Conservation (phyloP, 2,888 invertebrate species). For the Epirrhoe tristata region DNA sequence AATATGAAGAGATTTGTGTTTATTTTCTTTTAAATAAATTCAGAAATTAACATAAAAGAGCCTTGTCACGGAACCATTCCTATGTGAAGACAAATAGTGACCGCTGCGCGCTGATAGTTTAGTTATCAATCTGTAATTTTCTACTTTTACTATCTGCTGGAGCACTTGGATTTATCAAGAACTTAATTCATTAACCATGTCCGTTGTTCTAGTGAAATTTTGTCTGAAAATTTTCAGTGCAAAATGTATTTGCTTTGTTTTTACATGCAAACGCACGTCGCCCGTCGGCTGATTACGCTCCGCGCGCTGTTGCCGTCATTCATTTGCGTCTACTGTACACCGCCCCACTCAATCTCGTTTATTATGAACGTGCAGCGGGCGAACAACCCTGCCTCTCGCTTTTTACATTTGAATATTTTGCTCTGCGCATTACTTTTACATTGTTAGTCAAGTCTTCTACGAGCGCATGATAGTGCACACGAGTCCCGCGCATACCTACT, state of each 20-base stretch:
- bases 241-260: conserved; percentile 74
- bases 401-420: conserved; percentile 76
- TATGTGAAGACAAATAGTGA: no score
- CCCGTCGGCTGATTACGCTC: conserved; percentile 76
- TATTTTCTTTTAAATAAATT: no score
- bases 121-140: neutral
- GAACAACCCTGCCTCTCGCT: conserved; percentile 63
- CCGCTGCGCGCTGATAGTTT: neutral
- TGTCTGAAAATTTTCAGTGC: conserved; percentile 54
- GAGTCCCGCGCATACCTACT: conserved; percentile 44
- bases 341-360: conserved; percentile 82
- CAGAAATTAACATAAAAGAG: no score
- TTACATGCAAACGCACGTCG: conserved; percentile 71
- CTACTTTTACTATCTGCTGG: neutral
- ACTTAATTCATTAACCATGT: conserved; percentile 48
- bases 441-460: conserved; percentile 62
- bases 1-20: neutral
- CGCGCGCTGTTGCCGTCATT: conserved; percentile 75
- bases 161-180: conserved; percentile 39
- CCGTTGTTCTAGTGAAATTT: conserved; percentile 50
- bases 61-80: no score
- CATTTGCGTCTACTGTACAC: conserved; percentile 75
- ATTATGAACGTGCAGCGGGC: conserved; percentile 77
- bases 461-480: conserved; percentile 52
- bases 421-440: conserved; percentile 68